Base-by-base conservation (phyloP, 2,888 invertebrate species). In the Branchipolynoe longqiensis region DNA sequence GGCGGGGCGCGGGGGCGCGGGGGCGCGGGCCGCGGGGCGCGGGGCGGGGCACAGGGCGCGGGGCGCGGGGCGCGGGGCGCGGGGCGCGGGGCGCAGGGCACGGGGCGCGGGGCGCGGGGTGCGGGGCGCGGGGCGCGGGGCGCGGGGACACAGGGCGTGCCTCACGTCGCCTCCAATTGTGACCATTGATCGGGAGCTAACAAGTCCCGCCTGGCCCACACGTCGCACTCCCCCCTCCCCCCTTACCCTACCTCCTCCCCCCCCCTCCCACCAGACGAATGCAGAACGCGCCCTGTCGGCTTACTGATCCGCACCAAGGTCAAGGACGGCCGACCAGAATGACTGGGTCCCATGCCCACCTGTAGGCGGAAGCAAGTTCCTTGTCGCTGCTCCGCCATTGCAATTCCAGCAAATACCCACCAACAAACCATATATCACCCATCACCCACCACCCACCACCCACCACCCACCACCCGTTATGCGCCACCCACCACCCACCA, bases 161-260 rank as follows among this genome's bases (percentile, higher is more conserved):
- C 73, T 78, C 14, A 54, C 62, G 25, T 25, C 14, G 78, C 48
- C 28, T 25, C 78, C 33, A 41, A 78, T 78, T 78, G 78, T 78
- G 18, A 48, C 6, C 78, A 78, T 78, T 78, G 78, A 78, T 78
- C 78, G 31, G 48, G 12, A 28, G 18, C 28, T 54, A 78, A 78
- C 33, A 54, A 78, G 54, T n/a, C 25, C 78, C 3, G 12, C 38
- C 41, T 41, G 41, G 18, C 6, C 40, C 25, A 3, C 62, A 25
- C 6, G 22, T 48, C 41, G 22, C n/a, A 12, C 78, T 73, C 22
- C 78, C 54, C 41, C 0, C 8, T 12, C n/a, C 12, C 78, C 78
- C 48, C 69, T 69, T 0, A 22, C 41, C 12, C 73, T 28, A 25
- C 36, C 38, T 22, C 38, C 73, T 73, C 6, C 69, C 33, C 73